These are phyloP conservation scores for Melanocharis versteri DNA, from an alignment of 2,113 vertebrate species.

Conservation along the genomic window DNA sequence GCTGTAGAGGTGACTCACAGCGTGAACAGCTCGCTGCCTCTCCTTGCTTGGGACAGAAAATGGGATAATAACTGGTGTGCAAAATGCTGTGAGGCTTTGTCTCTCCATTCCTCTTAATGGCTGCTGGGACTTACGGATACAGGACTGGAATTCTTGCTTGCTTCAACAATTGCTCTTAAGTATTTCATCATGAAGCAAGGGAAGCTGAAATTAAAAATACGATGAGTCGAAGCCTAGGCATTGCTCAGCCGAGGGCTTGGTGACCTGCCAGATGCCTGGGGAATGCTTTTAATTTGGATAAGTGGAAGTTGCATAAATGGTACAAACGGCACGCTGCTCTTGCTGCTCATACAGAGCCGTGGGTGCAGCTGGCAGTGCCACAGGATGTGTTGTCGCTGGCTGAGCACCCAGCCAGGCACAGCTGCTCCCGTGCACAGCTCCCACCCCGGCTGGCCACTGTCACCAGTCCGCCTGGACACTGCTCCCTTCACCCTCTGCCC, in stretches of 20 bases:
- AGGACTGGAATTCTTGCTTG: not conserved
- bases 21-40: not conserved
- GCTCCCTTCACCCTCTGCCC: not conserved
- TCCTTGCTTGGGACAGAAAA: not conserved
- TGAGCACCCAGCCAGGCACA: not conserved
- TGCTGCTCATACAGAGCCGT: not conserved
- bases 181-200: not conserved
- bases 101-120: not conserved
- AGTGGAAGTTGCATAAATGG: conserved; percentile 13
- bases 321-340: not conserved
- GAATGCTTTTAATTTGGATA: conserved; percentile 43
- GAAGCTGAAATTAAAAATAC: conserved; percentile 2
- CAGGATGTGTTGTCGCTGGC: fast-evolving
- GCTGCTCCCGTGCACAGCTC: not conserved
- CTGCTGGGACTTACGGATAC: not conserved
- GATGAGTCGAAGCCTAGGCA: not conserved
- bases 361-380: not conserved
- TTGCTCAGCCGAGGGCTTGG: conserved; percentile 10
- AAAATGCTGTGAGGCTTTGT: not conserved
- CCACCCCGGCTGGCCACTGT: fast-evolving
- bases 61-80: not conserved
- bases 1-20: not conserved
- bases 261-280: conserved; percentile 10
- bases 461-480: fast-evolving
- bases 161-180: not conserved